Evolutionary conservation across 2,797 vertebrate species (phyloP).

Genomic region (Neostethus bicornis): DNA sequence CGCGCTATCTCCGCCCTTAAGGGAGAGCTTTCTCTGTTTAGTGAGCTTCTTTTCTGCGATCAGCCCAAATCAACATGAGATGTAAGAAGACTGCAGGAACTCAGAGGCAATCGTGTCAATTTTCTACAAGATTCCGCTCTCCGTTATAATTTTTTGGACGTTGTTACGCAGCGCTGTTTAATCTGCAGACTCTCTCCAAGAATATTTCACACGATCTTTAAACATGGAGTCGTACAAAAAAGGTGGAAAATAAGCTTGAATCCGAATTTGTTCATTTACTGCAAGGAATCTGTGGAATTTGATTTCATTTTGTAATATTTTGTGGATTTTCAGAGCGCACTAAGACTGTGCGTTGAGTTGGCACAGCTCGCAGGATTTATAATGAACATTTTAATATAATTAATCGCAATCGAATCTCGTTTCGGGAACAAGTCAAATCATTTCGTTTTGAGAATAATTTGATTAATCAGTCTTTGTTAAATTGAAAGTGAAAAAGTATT

Average conservation of each 20-base stretch:
- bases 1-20: conserved; percentile 69
- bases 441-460: conserved; percentile 30
- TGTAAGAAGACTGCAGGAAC: conserved; percentile 31
- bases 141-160: conserved; percentile 38
- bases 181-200: conserved; percentile 56
- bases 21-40: conserved; percentile 56
- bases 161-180: conserved; percentile 40
- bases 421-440: conserved; percentile 29
- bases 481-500: conserved; percentile 50
- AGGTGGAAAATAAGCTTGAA: conserved; percentile 20
- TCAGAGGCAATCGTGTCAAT: conserved; percentile 36
- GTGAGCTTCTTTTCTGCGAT: conserved; percentile 46
- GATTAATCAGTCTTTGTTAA: conserved; percentile 23
- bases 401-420: too few relatives aligned
- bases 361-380: conserved; percentile 30
- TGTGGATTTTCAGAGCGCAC: conserved; percentile 32
- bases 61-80: conserved; percentile 46
- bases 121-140: conserved; percentile 24
- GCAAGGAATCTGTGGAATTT: conserved; percentile 22
- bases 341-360: conserved; percentile 45
- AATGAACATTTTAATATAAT: conserved; percentile 18
- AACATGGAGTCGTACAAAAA: conserved; percentile 16
- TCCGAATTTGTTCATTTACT: conserved; percentile 23
- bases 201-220: conserved; percentile 36
- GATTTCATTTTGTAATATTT: conserved; percentile 31